These are phyloP conservation scores for Gopherus evgoodei DNA, from an alignment of 2,113 vertebrate species.

Conservation along the genomic window DNA sequence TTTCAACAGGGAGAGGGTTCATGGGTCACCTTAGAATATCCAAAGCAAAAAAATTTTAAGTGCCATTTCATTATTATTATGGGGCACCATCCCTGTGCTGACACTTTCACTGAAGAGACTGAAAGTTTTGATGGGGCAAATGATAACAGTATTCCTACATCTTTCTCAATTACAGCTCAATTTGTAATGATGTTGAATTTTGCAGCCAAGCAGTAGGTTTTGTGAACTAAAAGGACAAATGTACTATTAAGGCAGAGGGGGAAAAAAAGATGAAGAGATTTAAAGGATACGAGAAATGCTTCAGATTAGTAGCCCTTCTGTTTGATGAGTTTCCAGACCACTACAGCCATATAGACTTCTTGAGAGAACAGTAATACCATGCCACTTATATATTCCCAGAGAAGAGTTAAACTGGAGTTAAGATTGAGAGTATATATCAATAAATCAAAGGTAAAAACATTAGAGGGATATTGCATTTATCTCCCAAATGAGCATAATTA, in stretches of 20 bases:
- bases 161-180: fast-evolving
- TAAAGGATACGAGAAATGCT: neutral
- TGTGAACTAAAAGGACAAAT: neutral
- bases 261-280: neutral
- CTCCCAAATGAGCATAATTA: neutral
- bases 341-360: neutral
- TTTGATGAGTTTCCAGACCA: neutral
- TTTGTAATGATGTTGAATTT: neutral
- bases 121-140: neutral
- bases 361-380: neutral
- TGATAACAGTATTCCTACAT: neutral
- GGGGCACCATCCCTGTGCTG: neutral
- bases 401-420: neutral
- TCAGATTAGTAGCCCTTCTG: neutral
- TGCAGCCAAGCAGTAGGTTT: neutral
- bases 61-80: neutral
- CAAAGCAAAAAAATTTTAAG: neutral
- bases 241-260: neutral
- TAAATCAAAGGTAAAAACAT: neutral
- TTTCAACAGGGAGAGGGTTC: too few species aligned
- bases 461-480: neutral
- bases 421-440: neutral
- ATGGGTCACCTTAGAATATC: neutral
- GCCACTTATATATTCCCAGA: neutral
- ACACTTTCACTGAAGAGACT: neutral